These are phyloP conservation scores for Tethea ocularis DNA, from an alignment of 2,888 invertebrate genomes.

Conservation along the genomic window DNA sequence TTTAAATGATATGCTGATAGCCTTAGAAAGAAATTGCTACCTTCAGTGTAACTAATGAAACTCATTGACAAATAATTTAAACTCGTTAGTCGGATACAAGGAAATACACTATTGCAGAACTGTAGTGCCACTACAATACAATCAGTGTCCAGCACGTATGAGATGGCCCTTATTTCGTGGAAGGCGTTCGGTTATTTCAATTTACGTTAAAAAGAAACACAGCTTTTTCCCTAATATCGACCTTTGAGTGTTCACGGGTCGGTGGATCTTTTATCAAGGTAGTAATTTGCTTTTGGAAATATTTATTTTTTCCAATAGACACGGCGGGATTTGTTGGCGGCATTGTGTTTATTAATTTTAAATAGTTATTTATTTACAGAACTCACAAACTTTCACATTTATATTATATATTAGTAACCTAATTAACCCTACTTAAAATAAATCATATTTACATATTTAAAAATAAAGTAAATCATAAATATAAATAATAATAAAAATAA, in stretches of 20 bases:
- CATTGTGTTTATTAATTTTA: conserved; percentile 5
- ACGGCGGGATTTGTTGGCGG: neutral
- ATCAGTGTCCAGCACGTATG: neutral
- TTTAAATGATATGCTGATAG: no score
- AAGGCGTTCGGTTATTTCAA: conserved; percentile 25
- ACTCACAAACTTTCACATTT: no score
- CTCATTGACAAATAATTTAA: no score
- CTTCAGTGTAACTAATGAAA: no score
- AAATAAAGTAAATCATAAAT: no score
- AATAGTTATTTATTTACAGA: no score
- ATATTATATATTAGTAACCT: no score
- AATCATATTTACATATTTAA: no score
- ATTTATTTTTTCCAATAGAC: conserved; percentile 24
- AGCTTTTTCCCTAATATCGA: conserved; percentile 40
- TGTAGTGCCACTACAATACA: neutral
- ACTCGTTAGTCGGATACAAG: no score
- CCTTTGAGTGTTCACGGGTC: conserved; percentile 46
- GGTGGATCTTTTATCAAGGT: conserved; percentile 39
- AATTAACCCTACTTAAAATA: no score
- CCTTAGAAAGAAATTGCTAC: no score
- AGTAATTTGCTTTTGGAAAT: conserved; percentile 41
- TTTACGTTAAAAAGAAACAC: conserved; percentile 38
- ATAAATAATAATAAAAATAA: no score
- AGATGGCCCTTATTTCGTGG: conserved; percentile 16
- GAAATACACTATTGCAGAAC: neutral